Percentiles rank a stretch among this genome's conserved stretches.
Evolutionary conservation across 2,797 vertebrate species (phyloP).

Genomic region (Chelidonichthys spinosus): DNA sequence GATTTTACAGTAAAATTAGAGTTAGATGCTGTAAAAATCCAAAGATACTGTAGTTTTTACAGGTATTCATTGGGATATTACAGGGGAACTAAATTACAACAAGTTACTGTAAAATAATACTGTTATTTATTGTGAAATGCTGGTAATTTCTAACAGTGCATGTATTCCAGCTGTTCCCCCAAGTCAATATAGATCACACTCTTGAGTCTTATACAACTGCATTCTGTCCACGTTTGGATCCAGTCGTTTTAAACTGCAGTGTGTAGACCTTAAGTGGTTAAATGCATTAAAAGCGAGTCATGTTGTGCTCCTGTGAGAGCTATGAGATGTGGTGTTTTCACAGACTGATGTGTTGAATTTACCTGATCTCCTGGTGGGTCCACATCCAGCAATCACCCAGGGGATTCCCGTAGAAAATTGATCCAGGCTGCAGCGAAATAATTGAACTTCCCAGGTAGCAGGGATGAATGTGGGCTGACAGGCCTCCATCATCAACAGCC

Average conservation of each 20-base stretch:
- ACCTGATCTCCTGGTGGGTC: constrained; percentile 17
- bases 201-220: neutral
- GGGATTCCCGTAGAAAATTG: constrained; percentile 7
- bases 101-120: too few species aligned
- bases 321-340: constrained; percentile 15
- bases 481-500: neutral
- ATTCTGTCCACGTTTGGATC: neutral
- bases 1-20: too few species aligned
- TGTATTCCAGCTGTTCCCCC: neutral
- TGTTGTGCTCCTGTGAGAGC: neutral
- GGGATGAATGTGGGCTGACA: constrained; percentile 13
- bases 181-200: neutral
- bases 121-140: too few species aligned
- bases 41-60: too few species aligned
- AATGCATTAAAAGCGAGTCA: neutral
- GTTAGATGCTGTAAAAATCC: too few species aligned
- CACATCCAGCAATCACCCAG: constrained; percentile 2
- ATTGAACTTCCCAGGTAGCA: constrained; percentile 35
- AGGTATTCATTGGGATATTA: too few species aligned
- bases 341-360: constrained; percentile 8
- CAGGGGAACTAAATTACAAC: too few species aligned
- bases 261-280: neutral
- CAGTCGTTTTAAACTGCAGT: neutral
- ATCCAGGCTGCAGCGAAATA: constrained; percentile 10
- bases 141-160: too few species aligned